Evolutionary conservation across 2,113 vertebrate species (phyloP), one percentile per base, ranked within the genome.

Genomic region (Forbesichthys agassizii): DNA sequence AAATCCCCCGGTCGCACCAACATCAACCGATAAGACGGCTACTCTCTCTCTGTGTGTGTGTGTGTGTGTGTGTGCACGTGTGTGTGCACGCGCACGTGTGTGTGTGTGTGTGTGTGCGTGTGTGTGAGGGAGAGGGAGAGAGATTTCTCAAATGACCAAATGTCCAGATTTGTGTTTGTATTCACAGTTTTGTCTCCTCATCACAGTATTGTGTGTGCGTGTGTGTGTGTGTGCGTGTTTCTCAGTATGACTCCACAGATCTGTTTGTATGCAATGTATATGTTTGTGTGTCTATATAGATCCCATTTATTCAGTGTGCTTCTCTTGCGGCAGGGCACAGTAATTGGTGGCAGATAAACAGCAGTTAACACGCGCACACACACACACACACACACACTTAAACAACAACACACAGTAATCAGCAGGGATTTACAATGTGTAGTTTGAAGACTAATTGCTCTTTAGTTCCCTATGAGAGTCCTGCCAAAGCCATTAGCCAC

Each of bases 401-500:
- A 20, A 13, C 57, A 59, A 3, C 3, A 1, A 60, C 58, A 95
- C 94, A 93, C 90, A 92, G 92, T 96, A 96, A 97, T 96, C 95
- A 94, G 94, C 93, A 93, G 95, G 94, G 95, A 97, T 98, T 98
- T 96, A 96, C 96, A 95, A 95, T 95, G 94, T 96, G 92, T 93
- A 96, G 95, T 95, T 96, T 96, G 95, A 94, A 95, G 95, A 93
- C 94, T 96, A 98, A 97, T 97, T 96, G 95, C 95, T 96, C 94
- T 97, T 95, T 94, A 95, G 94, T 94, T 94, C 94, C 93, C 94
- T 92, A 86, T 80, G 91, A 96, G 94, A 95, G 95, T 92, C 93
- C 93, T 94, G 93, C 94, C 94, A 95, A 92, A 92, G 94, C 95
- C 95, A 95, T 96, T 96, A 96, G 95, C 83, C 55, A 65, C 95